Conservation (phyloP, 2,113 vertebrate genomes). For the Tylochromis polylepis region DNA sequence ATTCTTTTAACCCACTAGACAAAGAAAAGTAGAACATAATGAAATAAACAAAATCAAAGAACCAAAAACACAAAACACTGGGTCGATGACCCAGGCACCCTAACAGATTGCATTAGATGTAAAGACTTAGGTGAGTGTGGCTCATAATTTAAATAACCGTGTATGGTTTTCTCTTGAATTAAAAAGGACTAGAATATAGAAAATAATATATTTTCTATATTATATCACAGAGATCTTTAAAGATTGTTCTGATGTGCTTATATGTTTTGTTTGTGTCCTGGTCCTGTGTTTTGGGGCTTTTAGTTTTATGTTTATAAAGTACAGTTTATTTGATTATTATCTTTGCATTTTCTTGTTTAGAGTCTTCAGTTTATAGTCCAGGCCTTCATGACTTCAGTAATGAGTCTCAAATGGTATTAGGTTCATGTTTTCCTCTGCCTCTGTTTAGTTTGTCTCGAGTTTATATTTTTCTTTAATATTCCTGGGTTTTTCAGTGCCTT, state of each 20-base stretch:
- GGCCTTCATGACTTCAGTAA: background rate
- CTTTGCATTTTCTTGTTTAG: background rate
- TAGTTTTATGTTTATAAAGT: background rate
- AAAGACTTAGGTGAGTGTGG: background rate
- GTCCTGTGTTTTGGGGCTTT: background rate
- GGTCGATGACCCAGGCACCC: too few relatives aligned
- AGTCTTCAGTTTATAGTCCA: background rate
- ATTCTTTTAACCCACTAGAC: background rate
- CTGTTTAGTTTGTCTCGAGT: background rate
- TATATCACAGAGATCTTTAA: background rate
- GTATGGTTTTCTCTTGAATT: background rate
- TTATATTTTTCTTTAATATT: background rate
- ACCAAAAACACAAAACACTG: too few relatives aligned
- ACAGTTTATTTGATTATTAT: background rate
- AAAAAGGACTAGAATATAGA: background rate
- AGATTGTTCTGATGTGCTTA: background rate
- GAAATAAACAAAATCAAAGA: too few relatives aligned
- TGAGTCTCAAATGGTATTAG: background rate
- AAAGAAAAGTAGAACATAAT: too few relatives aligned
- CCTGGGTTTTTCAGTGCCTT: background rate
- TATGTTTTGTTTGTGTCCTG: background rate
- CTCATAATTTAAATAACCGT: background rate
- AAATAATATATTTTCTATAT: background rate
- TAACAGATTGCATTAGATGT: too few relatives aligned
- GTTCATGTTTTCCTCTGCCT: background rate